Percentiles rank a stretch among this genome's conserved stretches.
Evolutionary conservation across 2,113 vertebrate species (phyloP).

Genomic region (Sminthopsis crassicaudata): DNA sequence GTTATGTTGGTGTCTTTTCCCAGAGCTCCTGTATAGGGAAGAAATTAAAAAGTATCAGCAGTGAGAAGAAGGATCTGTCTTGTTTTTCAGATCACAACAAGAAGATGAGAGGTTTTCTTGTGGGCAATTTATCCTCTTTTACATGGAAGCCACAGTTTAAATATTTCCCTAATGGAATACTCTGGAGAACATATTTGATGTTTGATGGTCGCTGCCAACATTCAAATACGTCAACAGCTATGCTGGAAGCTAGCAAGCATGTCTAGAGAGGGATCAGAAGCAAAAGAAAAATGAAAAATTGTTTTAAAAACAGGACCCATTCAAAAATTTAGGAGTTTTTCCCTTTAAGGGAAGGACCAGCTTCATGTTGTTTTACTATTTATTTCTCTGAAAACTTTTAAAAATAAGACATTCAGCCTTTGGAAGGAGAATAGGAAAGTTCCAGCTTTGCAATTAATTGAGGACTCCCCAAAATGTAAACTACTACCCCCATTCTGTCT

Average conservation of each 20-base stretch:
- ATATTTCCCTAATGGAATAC: slow-evolving; percentile 27
- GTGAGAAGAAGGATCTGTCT: slow-evolving; percentile 46
- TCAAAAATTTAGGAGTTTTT: background rate
- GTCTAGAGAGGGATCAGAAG: slow-evolving; percentile 7
- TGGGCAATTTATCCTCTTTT: slow-evolving; percentile 32
- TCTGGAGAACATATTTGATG: slow-evolving; percentile 24
- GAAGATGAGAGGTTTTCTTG: slow-evolving; percentile 29
- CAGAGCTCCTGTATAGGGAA: slow-evolving; percentile 60
- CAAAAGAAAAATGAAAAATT: background rate
- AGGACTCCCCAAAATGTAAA: background rate
- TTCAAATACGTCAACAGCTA: slow-evolving; percentile 18
- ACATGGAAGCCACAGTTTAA: slow-evolving; percentile 51
- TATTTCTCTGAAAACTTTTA: background rate
- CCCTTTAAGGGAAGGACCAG: slow-evolving; percentile 10
- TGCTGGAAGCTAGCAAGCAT: background rate
- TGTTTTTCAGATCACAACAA: slow-evolving; percentile 49
- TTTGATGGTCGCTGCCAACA: slow-evolving; percentile 16
- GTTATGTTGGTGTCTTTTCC: slow-evolving; percentile 53
- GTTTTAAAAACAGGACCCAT: background rate
- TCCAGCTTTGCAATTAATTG: background rate
- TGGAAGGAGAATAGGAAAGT: background rate
- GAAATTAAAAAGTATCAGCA: slow-evolving; percentile 69
- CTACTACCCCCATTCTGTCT: background rate
- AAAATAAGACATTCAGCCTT: background rate
- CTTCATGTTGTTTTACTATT: background rate